phyloP scores from a whole-genome alignment of 1,140 invertebrate genomes.

The Drosophila oshimai region DNA sequence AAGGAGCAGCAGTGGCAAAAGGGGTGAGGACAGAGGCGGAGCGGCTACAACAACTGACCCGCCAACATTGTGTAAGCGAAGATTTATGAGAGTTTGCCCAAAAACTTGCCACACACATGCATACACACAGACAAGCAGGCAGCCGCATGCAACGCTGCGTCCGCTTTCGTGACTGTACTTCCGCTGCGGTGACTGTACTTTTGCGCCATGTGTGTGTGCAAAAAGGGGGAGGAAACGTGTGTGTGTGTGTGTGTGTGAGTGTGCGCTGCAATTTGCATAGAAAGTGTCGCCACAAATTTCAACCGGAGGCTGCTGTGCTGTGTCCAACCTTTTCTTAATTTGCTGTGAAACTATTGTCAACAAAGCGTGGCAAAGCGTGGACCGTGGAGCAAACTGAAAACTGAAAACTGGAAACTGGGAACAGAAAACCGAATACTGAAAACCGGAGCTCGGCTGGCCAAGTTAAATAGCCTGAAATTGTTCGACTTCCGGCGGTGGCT shows the following conservation, averaged over 20 bases:
- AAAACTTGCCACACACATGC: conserved; percentile 39
- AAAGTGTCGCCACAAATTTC: conserved; percentile 72
- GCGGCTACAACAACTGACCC: conserved; percentile 56
- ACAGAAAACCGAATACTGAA: neutral
- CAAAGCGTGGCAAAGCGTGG: conserved; percentile 60
- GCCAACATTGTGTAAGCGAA: conserved; percentile 79
- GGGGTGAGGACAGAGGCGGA: neutral
- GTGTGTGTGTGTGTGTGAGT: neutral
- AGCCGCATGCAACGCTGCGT: conserved; percentile 19
- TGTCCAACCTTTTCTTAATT: conserved; percentile 80
- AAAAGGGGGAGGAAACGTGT: conserved; percentile 1
- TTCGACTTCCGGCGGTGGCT: conserved; percentile 61
- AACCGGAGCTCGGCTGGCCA: conserved; percentile 32
- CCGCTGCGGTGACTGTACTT: conserved; percentile 68
- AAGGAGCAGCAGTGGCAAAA: neutral
- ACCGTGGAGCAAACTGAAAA: neutral
- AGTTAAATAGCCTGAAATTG: conserved; percentile 74
- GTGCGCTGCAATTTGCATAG: conserved; percentile 66
- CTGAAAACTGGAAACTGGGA: neutral
- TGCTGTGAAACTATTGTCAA: conserved; percentile 81
- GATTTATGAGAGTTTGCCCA: conserved; percentile 78
- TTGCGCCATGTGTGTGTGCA: conserved; percentile 16
- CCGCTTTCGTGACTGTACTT: conserved; percentile 69
- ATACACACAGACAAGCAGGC: neutral
- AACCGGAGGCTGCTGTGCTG: conserved; percentile 44